Conservation (phyloP, 2,888 invertebrate genomes). For the Drosophila basisetae region DNA sequence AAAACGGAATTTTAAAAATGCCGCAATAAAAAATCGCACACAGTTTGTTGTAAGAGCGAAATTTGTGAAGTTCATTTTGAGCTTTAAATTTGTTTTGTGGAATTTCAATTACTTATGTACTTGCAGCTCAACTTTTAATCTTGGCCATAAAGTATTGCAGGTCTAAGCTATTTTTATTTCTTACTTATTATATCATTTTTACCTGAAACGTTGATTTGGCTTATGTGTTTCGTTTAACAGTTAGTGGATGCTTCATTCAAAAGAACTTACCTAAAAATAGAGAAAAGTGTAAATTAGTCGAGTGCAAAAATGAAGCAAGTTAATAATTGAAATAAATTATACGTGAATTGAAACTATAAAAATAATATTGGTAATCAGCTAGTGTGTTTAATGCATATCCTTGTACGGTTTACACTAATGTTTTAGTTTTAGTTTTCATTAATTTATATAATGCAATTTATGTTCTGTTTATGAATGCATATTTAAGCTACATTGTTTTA, state of each 20-base stretch:
- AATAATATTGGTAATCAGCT: constrained; percentile 15
- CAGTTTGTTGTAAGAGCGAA: constrained; percentile 6
- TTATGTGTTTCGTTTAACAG: neutral
- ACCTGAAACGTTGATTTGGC: constrained; percentile 53
- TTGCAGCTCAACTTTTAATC: neutral
- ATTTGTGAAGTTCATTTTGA: constrained; percentile 1
- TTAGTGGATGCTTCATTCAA: constrained; percentile 7
- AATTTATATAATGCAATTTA: constrained; percentile 1
- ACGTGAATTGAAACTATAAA: neutral
- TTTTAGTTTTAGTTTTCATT: constrained; percentile 28
- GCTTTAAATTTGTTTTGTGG: neutral
- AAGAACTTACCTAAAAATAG: constrained; percentile 67
- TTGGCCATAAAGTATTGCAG: neutral
- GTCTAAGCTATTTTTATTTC: neutral
- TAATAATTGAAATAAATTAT: neutral
- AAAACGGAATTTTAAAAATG: constrained; percentile 41
- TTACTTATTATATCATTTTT: constrained; percentile 13
- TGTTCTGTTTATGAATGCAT: constrained; percentile 13
- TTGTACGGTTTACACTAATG: constrained; percentile 29
- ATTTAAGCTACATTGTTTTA: constrained; percentile 9
- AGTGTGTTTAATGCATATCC: constrained; percentile 51
- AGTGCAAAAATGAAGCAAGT: neutral
- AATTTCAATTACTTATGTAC: constrained; percentile 12
- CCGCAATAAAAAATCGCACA: constrained; percentile 10
- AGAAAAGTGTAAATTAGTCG: constrained; percentile 46